phyloP scores from a whole-genome alignment of 2,113 vertebrate genomes.

The Beaufortia kweichowensis region DNA sequence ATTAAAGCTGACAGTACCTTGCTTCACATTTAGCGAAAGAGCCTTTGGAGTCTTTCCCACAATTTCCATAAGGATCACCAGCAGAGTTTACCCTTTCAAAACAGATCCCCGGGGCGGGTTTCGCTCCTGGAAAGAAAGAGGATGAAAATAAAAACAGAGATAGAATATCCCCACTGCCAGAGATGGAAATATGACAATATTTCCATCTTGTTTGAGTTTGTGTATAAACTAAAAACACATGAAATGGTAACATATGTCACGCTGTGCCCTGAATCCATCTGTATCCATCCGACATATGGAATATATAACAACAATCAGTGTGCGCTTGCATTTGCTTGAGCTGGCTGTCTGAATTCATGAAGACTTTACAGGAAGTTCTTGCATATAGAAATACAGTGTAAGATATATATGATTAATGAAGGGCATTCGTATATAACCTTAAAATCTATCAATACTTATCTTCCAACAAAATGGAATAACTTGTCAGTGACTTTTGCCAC shows the following conservation, averaged over 20 bases:
- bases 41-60: conserved; percentile 91
- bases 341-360: neutral
- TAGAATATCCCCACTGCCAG: conserved; percentile 4
- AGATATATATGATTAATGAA: conserved; percentile 25
- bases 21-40: conserved; percentile 90
- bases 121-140: conserved; percentile 81
- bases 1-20: conserved; percentile 69
- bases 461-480: too few species aligned
- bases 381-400: conserved; percentile 1
- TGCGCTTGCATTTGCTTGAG: conserved; percentile 4
- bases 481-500: too few species aligned
- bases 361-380: neutral
- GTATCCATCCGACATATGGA: conserved; percentile 27
- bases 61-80: conserved; percentile 97
- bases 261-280: conserved; percentile 37
- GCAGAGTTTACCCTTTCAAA: conserved; percentile 97
- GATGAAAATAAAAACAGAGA: neutral
- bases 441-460: neutral
- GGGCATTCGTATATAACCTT: neutral
- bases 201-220: conserved; percentile 11
- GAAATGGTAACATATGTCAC: conserved; percentile 21
- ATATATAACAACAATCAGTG: conserved; percentile 33
- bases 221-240: conserved; percentile 33
- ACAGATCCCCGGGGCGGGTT: conserved; percentile 95
- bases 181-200: conserved; percentile 12